Evolutionary conservation across 2,797 vertebrate species (phyloP).

Genomic region (Denticeps clupeoides): DNA sequence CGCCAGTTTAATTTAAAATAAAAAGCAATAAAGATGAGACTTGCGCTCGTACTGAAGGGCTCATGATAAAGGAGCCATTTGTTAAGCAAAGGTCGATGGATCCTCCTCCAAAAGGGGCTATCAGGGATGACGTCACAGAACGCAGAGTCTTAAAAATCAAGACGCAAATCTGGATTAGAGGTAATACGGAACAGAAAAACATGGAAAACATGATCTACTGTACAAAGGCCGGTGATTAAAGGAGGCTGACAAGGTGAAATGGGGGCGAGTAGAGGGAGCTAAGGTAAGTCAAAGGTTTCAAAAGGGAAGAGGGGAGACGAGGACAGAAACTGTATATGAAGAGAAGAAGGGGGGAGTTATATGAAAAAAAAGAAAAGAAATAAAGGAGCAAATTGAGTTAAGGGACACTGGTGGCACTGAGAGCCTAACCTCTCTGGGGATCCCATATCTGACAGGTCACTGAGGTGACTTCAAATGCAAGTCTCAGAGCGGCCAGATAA

Average conservation of each 20-base stretch:
- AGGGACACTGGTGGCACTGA: slow-evolving; percentile 23
- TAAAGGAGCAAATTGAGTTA: background rate
- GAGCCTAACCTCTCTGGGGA: slow-evolving; percentile 33
- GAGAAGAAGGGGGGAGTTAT: background rate
- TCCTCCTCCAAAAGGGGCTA: slow-evolving; percentile 56
- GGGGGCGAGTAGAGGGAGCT: background rate
- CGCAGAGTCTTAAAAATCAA: slow-evolving; percentile 36
- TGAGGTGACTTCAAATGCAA: slow-evolving; percentile 52
- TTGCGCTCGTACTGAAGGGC: slow-evolving; percentile 33
- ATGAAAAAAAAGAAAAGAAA: slow-evolving; percentile 1
- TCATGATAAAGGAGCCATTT: slow-evolving; percentile 64
- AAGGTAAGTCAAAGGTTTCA: background rate
- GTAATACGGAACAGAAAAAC: background rate
- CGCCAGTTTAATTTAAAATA: slow-evolving; percentile 64
- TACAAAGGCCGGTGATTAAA: background rate
- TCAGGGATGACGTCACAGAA: slow-evolving; percentile 42
- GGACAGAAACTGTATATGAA: background rate
- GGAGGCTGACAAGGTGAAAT: background rate
- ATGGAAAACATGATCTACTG: background rate
- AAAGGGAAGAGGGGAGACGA: background rate
- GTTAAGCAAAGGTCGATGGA: slow-evolving; percentile 72
- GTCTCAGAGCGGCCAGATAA: slow-evolving; percentile 49
- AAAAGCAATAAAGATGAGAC: slow-evolving; percentile 57
- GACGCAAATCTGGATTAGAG: slow-evolving; percentile 51
- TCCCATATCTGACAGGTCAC: slow-evolving; percentile 58